Base-by-base conservation (phyloP, 2,888 invertebrate genomes). In the Mesochorus sp. region DNA sequence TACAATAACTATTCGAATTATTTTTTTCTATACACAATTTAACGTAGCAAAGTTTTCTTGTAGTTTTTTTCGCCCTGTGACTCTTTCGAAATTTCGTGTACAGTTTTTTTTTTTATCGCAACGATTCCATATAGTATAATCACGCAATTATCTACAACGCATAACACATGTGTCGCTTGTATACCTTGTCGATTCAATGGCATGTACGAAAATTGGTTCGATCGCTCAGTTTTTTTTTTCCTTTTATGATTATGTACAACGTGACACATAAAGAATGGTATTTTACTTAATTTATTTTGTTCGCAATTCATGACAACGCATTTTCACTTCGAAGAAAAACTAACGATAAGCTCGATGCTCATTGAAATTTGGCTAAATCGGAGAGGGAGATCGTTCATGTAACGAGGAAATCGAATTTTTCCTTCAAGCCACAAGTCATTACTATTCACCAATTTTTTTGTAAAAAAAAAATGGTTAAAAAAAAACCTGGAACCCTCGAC, bases 21-120 rank as follows among this genome's bases (percentile, higher is more conserved):
- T 19, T 21, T 44, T 26, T 49, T 47, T 51, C 67, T 51, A 67
- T 73, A 73, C 59, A 62, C 31, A 59, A 77, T 47, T 77, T 57
- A 68, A 68, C 42, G 42, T 61, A 64, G 76, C 76, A 68, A 76
- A 71, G 10, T 72, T 72, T 66, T 47, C 12, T 67, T 61, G 6
- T 47, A 21, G 10, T 39, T 12, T 37, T 34, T 31, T 37, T 34
- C 26, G 8, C 24, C 19, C 10, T 59, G 8, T 21, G 12, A n/a
- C 12, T 44, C 6, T 59, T 10, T 21, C 42, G n/a, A n/a, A 21
- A 6, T 21, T 68, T 21, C 37, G n/a, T 39, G 8, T 42, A n/a
- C n/a, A n/a, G n/a, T 31, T 28, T 3, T 19, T 55, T 39, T n/a
- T 24, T 19, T 28, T 55, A 57, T 55, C 34, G 3, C 31, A 17